These are phyloP conservation scores for Nomada goodeniana DNA, from an alignment of 2,888 invertebrate species.

Conservation along the genomic window DNA sequence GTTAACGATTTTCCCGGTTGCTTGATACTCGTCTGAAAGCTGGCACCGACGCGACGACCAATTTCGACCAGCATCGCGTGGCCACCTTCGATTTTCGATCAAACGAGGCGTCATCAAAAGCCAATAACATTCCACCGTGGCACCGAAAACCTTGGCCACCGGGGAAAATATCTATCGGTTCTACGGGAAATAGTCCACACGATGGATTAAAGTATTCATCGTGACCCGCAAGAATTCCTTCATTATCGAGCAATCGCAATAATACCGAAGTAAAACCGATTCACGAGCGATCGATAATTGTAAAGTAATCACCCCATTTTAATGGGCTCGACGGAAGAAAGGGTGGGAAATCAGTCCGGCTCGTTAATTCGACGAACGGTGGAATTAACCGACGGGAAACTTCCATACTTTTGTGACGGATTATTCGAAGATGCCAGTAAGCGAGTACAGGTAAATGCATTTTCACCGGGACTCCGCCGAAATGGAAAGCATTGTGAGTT, in stretches of 20 bases:
- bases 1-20: slow-evolving; percentile 23
- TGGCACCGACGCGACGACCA: too few relatives aligned
- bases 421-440: not conserved
- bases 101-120: slow-evolving; percentile 7
- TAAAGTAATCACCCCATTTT: too few relatives aligned
- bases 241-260: too few relatives aligned
- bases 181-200: not conserved
- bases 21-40: slow-evolving; percentile 17
- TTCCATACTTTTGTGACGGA: not conserved
- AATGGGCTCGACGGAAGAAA: too few relatives aligned
- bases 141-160: not conserved
- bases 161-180: not conserved
- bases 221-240: not conserved
- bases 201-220: slow-evolving; percentile 8
- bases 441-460: not conserved
- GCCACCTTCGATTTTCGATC: slow-evolving; percentile 8
- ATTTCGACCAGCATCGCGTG: not conserved
- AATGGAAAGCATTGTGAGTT: not conserved
- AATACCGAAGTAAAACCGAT: too few relatives aligned
- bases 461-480: slow-evolving; percentile 7
- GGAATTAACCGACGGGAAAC: slow-evolving; percentile 1
- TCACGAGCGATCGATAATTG: too few relatives aligned
- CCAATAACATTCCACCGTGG: slow-evolving; percentile 25
- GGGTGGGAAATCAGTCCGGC: not conserved
- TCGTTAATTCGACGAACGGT: slow-evolving; percentile 13